A percentile compares a stretch with the other conserved stretches of the same genome.
These are phyloP conservation scores for Leptarthrus brevirostris DNA, from an alignment of 2,888 invertebrate genomes.

Conservation along the genomic window DNA sequence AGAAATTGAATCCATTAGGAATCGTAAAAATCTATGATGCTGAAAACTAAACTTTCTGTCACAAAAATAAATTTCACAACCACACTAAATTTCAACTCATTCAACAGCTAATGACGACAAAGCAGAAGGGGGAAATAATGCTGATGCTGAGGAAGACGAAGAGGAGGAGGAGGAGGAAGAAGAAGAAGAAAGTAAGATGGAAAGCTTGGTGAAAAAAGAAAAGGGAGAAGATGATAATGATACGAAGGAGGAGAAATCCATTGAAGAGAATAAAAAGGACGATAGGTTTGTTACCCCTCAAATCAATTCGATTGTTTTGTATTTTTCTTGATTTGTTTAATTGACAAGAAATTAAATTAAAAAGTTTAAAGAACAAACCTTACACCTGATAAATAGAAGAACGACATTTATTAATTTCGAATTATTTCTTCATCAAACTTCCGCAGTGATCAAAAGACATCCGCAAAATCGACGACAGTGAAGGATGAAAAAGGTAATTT, in stretches of 20 bases:
- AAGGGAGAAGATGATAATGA: slow-evolving; percentile 53
- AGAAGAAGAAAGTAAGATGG: slow-evolving; percentile 9
- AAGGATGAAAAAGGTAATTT: slow-evolving; percentile 68
- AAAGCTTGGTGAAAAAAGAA: slow-evolving; percentile 49
- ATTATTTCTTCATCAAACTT: slow-evolving; percentile 58
- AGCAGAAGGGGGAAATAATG: slow-evolving; percentile 13
- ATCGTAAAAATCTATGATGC: neutral
- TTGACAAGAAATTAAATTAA: neutral
- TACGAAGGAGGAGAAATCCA: slow-evolving; percentile 67
- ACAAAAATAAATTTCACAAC: neutral
- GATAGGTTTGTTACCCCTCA: slow-evolving; percentile 68
- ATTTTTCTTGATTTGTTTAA: slow-evolving; percentile 6
- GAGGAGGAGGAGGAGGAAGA: slow-evolving; percentile 3
- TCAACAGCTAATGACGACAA: slow-evolving; percentile 7
- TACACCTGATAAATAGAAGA: slow-evolving; percentile 10
- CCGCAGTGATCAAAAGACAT: slow-evolving; percentile 57
- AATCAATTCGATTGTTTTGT: slow-evolving; percentile 12
- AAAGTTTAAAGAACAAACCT: too few species aligned
- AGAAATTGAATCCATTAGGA: too few species aligned
- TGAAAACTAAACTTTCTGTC: neutral
- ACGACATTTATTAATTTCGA: slow-evolving; percentile 1
- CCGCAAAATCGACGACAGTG: slow-evolving; percentile 52
- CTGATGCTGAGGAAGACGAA: slow-evolving; percentile 1
- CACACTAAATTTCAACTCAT: slow-evolving; percentile 14
- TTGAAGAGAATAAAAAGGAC: slow-evolving; percentile 71